Conservation (phyloP, 2,797 vertebrate genomes). For the Darevskia mixta region DNA sequence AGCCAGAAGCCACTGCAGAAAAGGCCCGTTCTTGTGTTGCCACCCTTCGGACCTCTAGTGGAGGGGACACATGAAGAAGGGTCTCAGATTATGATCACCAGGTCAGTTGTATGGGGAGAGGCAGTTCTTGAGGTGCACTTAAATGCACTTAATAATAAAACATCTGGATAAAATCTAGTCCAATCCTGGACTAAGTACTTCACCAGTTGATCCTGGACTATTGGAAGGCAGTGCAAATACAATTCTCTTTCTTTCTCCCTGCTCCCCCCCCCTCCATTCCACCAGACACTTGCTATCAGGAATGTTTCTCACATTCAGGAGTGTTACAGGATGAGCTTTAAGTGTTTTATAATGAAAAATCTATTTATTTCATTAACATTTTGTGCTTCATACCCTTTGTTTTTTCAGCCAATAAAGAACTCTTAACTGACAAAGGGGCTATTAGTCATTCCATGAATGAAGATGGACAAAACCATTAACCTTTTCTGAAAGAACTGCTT, state of each 20-base stretch:
- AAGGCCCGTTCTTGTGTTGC: too few relatives aligned
- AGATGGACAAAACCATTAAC: slow-evolving; percentile 59
- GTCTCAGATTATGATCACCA: too few relatives aligned
- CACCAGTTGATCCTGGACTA: slow-evolving; percentile 57
- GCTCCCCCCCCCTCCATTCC: slow-evolving; percentile 48
- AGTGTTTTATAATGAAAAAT: slow-evolving; percentile 77
- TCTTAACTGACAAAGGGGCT: slow-evolving; percentile 57
- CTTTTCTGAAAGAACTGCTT: slow-evolving; percentile 55
- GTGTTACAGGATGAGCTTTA: slow-evolving; percentile 64
- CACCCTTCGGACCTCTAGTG: too few relatives aligned
- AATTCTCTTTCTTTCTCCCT: not conserved
- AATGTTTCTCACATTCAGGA: slow-evolving; percentile 57
- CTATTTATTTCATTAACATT: slow-evolving; percentile 76
- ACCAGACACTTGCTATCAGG: slow-evolving; percentile 53
- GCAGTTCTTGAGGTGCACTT: not conserved
- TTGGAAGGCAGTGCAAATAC: slow-evolving; percentile 43
- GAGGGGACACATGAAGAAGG: too few relatives aligned
- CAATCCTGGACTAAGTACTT: slow-evolving; percentile 51
- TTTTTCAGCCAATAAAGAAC: slow-evolving; percentile 64
- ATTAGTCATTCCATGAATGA: slow-evolving; percentile 61
- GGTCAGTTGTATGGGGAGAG: too few relatives aligned
- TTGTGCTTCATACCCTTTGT: slow-evolving; percentile 54
- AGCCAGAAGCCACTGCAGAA: too few relatives aligned
- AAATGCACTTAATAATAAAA: slow-evolving; percentile 61
- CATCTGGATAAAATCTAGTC: slow-evolving; percentile 61